phyloP scores from a whole-genome alignment of 2,888 invertebrate genomes.

The Caenorhabditis wallacei region DNA sequence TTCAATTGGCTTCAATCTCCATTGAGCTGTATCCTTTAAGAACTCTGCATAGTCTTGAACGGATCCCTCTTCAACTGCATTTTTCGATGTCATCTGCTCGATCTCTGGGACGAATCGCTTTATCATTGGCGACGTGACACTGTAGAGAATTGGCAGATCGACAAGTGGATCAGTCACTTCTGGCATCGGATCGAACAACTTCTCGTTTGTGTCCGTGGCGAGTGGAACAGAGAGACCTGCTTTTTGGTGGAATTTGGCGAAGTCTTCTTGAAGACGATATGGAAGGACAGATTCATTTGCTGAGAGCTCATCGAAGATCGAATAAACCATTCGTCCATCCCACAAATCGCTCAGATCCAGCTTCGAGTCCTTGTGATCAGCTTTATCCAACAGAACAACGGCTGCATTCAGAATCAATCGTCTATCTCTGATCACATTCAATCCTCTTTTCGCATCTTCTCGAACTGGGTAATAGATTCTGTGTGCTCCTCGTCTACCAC shows the following conservation, averaged over 20 bases:
- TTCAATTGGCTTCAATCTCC: constrained; percentile 78
- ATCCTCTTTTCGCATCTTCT: constrained; percentile 69
- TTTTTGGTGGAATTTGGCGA: constrained; percentile 75
- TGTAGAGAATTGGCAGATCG: constrained; percentile 72
- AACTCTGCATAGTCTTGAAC: constrained; percentile 73
- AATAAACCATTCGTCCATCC: constrained; percentile 81
- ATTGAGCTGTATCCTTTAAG: constrained; percentile 69
- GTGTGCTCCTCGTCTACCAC: constrained; percentile 71
- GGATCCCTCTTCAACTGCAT: constrained; percentile 64
- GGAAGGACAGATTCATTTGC: constrained; percentile 77
- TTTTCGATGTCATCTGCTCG: constrained; percentile 64
- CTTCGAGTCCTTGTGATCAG: constrained; percentile 55
- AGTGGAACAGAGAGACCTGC: constrained; percentile 77
- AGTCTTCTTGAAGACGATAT: constrained; percentile 80
- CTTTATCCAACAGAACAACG: constrained; percentile 67
- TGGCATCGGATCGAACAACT: constrained; percentile 75
- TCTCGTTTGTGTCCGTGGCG: constrained; percentile 79
- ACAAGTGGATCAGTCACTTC: constrained; percentile 67
- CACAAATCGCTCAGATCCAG: constrained; percentile 78
- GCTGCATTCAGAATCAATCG: constrained; percentile 73
- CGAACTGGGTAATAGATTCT: constrained; percentile 68
- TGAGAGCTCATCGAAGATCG: constrained; percentile 73
- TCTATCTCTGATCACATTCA: constrained; percentile 72
- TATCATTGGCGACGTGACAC: constrained; percentile 71
- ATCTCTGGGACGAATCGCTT: constrained; percentile 76